A percentile compares a stretch with the other conserved stretches of the same genome.
Evolutionary conservation across 1,140 invertebrate genomes (phyloP).

Genomic region (Caerostris extrusa): DNA sequence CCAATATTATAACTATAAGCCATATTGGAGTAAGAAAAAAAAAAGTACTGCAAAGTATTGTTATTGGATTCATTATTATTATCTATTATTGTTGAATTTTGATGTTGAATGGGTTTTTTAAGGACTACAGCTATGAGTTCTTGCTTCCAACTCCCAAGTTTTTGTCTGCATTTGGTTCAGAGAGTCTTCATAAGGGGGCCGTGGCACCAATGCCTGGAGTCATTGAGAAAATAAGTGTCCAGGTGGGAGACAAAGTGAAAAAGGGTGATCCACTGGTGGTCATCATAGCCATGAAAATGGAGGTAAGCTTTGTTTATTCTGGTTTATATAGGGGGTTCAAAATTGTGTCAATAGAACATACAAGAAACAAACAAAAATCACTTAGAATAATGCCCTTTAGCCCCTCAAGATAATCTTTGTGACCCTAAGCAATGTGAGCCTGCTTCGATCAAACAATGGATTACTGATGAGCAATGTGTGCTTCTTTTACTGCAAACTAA

Average conservation of each 20-base stretch:
- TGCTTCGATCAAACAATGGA: neutral
- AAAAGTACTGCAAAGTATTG: too few relatives aligned
- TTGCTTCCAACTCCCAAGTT: slow-evolving; percentile 82
- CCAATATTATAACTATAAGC: too few relatives aligned
- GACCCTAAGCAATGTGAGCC: neutral
- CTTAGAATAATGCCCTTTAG: too few relatives aligned
- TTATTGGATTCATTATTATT: too few relatives aligned
- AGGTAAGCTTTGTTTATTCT: slow-evolving; percentile 84
- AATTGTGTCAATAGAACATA: neutral
- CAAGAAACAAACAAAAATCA: too few relatives aligned
- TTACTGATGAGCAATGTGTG: neutral
- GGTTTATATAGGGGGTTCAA: neutral
- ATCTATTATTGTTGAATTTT: too few relatives aligned
- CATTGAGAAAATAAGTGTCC: slow-evolving; percentile 94
- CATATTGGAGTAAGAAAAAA: too few relatives aligned
- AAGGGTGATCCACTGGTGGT: slow-evolving; percentile 93
- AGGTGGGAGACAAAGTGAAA: slow-evolving; percentile 89
- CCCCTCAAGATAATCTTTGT: neutral
- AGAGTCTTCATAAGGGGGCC: slow-evolving; percentile 83
- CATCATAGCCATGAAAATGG: slow-evolving; percentile 99
- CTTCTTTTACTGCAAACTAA: neutral
- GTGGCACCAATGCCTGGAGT: slow-evolving; percentile 97
- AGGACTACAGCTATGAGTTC: slow-evolving; percentile 82
- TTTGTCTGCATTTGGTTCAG: slow-evolving; percentile 79
- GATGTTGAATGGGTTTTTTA: slow-evolving; percentile 46